Conservation (phyloP, 2,113 vertebrate species). For the Anoura caudifer region DNA sequence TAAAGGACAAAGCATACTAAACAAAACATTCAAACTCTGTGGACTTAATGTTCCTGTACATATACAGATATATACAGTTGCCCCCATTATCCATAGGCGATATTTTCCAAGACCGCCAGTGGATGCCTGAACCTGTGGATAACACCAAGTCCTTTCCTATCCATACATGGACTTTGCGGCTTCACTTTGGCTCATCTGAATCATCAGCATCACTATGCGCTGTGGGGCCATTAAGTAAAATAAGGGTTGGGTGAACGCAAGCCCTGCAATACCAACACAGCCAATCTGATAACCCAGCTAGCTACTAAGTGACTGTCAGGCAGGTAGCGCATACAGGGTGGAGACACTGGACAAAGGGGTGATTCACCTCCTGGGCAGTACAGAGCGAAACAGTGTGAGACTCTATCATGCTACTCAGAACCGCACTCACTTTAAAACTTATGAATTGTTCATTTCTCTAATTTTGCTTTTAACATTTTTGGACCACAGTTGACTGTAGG, state of each 20-base stretch:
- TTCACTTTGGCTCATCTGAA: not conserved
- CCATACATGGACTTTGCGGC: not conserved
- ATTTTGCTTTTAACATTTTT: not conserved
- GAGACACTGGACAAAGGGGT: not conserved
- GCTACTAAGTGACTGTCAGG: not conserved
- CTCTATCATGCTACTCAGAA: not conserved
- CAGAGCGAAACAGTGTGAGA: not conserved
- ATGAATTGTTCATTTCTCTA: not conserved
- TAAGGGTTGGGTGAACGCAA: not conserved
- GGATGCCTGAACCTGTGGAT: not conserved
- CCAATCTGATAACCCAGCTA: not conserved
- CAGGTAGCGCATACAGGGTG: not conserved
- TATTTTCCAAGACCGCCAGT: not conserved
- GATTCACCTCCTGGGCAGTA: not conserved
- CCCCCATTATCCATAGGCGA: not conserved
- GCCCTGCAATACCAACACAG: not conserved
- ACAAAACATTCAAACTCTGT: not conserved
- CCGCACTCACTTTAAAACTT: not conserved
- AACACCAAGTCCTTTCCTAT: not conserved
- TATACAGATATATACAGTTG: not conserved
- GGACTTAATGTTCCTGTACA: not conserved
- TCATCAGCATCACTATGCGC: not conserved
- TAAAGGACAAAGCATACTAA: conserved; percentile 20
- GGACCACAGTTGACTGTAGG: not conserved
- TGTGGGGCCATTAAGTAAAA: not conserved